Evolutionary conservation across 37 sponge, comb jelly and placozoan species (phyloP).

Genomic region (Halisarca cf. caerulea): DNA sequence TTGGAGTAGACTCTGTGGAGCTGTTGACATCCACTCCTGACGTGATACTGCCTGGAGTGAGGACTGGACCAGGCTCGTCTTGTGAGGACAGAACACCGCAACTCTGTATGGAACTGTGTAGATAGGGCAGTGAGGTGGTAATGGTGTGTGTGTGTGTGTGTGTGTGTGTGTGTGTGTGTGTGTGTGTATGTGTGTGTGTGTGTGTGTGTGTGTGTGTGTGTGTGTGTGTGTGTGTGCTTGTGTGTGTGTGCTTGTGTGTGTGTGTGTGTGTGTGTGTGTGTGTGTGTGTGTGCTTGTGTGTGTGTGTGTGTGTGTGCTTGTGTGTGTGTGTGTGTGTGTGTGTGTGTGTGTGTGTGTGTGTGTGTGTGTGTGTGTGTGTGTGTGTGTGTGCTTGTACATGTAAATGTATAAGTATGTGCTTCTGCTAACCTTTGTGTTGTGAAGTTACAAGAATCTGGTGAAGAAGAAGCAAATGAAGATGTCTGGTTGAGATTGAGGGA

Average conservation of each 20-base stretch:
- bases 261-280: neutral
- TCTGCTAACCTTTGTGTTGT: neutral
- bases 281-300: too few relatives aligned
- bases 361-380: too few relatives aligned
- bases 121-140: neutral
- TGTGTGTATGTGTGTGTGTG: too few relatives aligned
- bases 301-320: neutral
- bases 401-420: neutral
- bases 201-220: too few relatives aligned
- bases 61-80: conserved; percentile 13
- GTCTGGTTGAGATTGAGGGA: neutral
- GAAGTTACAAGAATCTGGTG: neutral
- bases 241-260: neutral
- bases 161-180: too few relatives aligned
- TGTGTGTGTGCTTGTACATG: too few relatives aligned
- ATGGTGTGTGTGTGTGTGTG: too few relatives aligned
- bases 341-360: too few relatives aligned
- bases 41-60: conserved; percentile 24
- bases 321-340: too few relatives aligned
- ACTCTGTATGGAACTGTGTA: conserved; percentile 7
- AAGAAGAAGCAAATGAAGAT: neutral
- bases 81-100: conserved; percentile 23
- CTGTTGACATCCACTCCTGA: conserved; percentile 15
- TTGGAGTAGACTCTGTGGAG: conserved; percentile 16
- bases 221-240: too few relatives aligned